These are phyloP conservation scores for Eubucco bourcierii DNA, from an alignment of 2,113 vertebrate genomes.

Conservation along the genomic window DNA sequence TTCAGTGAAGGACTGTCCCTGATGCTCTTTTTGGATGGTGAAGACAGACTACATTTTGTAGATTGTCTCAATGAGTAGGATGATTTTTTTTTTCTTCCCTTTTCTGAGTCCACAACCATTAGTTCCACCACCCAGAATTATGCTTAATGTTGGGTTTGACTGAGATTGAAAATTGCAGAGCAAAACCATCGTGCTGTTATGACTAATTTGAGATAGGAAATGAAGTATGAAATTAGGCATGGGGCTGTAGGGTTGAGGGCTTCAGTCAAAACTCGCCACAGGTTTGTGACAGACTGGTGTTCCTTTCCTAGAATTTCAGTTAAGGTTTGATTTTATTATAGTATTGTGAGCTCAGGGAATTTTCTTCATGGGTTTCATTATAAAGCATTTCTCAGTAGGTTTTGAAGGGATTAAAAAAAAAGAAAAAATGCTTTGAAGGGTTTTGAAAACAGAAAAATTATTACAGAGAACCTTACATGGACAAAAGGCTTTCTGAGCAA, in stretches of 20 bases:
- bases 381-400: neutral
- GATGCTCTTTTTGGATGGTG: neutral
- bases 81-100: neutral
- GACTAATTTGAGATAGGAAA: neutral
- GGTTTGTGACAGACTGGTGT: neutral
- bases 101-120: neutral
- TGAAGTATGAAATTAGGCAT: neutral
- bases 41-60: neutral
- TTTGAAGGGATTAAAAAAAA: neutral
- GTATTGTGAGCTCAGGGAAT: neutral
- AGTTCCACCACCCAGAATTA: neutral
- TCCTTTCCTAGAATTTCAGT: constrained; percentile 23
- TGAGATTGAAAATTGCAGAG: neutral
- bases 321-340: neutral
- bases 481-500: neutral
- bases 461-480: neutral
- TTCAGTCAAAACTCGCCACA: neutral
- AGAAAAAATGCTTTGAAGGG: neutral
- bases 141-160: neutral
- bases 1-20: neutral
- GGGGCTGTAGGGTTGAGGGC: neutral
- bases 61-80: neutral
- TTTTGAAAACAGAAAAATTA: neutral
- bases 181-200: neutral
- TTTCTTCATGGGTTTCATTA: neutral